Conservation (phyloP, 2,888 invertebrate genomes). For the Heliconius sara region DNA sequence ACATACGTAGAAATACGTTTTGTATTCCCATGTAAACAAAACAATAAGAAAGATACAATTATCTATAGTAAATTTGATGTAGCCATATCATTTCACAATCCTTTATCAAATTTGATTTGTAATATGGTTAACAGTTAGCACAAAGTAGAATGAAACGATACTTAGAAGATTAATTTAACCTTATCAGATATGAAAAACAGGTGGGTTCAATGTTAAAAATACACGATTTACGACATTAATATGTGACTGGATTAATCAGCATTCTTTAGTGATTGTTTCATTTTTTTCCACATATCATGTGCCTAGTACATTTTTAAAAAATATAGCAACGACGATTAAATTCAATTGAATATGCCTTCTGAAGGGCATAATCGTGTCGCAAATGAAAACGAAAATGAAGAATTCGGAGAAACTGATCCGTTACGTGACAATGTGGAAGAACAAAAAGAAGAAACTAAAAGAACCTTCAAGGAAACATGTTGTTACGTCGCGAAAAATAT, state of each 20-base stretch:
- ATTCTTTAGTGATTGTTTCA: not conserved
- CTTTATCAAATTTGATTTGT: conserved; percentile 25
- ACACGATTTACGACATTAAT: conserved; percentile 2
- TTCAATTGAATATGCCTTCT: conserved; percentile 15
- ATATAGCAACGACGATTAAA: not conserved
- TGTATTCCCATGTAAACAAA: conserved; percentile 11
- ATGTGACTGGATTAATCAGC: not conserved
- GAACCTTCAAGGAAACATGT: conserved; percentile 55
- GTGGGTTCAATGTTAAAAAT: conserved; percentile 4
- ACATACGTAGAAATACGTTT: not conserved
- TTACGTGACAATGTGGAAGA: conserved; percentile 49
- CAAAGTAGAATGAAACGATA: conserved; percentile 4
- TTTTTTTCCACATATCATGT: conserved; percentile 2
- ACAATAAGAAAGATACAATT: not conserved
- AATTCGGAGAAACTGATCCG: conserved; percentile 56
- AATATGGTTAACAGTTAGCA: conserved; percentile 10
- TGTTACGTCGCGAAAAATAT: conserved; percentile 56
- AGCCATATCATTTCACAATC: not conserved
- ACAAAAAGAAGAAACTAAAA: conserved; percentile 41
- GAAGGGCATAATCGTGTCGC: not conserved
- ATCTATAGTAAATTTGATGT: conserved; percentile 11
- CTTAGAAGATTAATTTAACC: conserved; percentile 17
- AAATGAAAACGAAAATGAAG: conserved; percentile 39
- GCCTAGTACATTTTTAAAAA: not conserved
- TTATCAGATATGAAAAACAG: conserved; percentile 27